Base-by-base conservation (phyloP, 2,797 vertebrate species). In the Salarias fasciatus region DNA sequence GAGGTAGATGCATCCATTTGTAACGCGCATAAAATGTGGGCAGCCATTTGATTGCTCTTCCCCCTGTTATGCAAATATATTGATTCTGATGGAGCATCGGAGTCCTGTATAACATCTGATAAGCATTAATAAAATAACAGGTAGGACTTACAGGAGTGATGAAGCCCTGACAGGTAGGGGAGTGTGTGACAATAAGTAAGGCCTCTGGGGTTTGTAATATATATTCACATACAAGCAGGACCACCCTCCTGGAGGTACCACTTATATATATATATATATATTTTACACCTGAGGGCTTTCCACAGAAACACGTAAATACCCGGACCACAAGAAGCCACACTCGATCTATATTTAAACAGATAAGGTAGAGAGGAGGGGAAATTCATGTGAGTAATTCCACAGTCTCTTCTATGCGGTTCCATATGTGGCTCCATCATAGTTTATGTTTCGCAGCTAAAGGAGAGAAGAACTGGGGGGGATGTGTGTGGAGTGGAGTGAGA, bases 201-300 rank as follows among this genome's bases (percentile, higher is more conserved):
- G 54, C 66, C 58, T 53, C 38, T 18, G 9, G 51, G 62, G 66
- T 57, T 52, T 55, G 50, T 60, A 29, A 71, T 57, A 56, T 63
- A 52, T 79, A 80, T 79, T 76, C 69, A 74, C 63, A 69, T 72
- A 76, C 42, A 56, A 75, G 49, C 52, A 63, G 51, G 18, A 43
- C 50, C 46, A 18, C 13, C 13, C 58, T 46, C 50, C 66, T 63
- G 36, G 55, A 70, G 72, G 53, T 68, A 63, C 64, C 53, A 53
- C 65, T 75, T 80, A 42, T 72, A 31, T n/a, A n/a, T 24, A 24
- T 24, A 24, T 24, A 24, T 2, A 24, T 24, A 24, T 24, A 35
- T 51, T 62, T 40, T 41, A 38, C 18, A 59, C 67, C 76, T 33
- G 54, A 35, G 51, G 70, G 60, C 47, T 72, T 64, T 51, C 41